Base-by-base conservation (phyloP, 2,888 invertebrate genomes). In the Morpho helenor region DNA sequence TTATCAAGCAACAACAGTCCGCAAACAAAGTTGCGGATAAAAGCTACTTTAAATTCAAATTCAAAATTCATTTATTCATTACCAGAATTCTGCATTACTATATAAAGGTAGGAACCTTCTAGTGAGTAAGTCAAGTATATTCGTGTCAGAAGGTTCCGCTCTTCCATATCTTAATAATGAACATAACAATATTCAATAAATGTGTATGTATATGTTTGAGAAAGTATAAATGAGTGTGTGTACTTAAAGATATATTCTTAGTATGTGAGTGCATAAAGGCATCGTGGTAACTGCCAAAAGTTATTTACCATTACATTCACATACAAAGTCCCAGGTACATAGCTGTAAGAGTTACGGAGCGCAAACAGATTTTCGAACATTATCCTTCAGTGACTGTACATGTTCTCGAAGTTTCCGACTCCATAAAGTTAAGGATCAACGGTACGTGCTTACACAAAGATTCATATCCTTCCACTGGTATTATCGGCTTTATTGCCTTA, bases 391-490 rank as follows among this genome's bases (percentile, higher is more conserved):
- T 47, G 54, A 55, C 54, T 54, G 53, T 58, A 54, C 50, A 59
- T 51, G 59, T 53, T 59, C 54, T 22, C 39, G 51, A 61, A 61
- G 57, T 61, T 61, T 43, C 48, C 44, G 57, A 51, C 48, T 55
- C 50, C 54, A 57, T 61, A 61, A 61, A 61, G 60, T 61, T 57
- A 57, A 61, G 57, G 60, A 61, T 61, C 57, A 61, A 57, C 54
- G 54, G 54, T 51, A 44, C 57, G 53, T 57, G 60, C 59, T 55
- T 55, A 59, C 54, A 51, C 47, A 16, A 48, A 51, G 42, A 59
- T 50, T 42, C 54, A 3, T 39, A 50, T 43, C 41, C 23, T 16
- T 40, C 31, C 7, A 50, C 53, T 16, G 9, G 23, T 16, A 59
- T 42, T 43, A 22, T 55, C 50, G 47, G 10, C 47, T 42, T 50